phyloP scores from a whole-genome alignment of 35 echinoderm and acorn worm genomes.

The Holothuria glaberrima region DNA sequence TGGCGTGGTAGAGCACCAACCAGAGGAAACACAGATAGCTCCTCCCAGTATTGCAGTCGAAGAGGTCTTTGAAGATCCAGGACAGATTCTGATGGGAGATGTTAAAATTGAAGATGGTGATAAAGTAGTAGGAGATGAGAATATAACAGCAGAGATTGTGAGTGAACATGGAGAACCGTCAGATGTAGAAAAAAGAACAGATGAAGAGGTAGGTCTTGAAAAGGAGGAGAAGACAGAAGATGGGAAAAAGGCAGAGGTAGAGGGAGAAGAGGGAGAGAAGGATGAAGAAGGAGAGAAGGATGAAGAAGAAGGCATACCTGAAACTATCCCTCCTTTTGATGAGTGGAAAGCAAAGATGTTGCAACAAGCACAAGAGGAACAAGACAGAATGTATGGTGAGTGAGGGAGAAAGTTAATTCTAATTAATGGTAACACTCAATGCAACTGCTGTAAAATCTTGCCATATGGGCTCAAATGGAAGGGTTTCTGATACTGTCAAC shows the following conservation, averaged over 20 bases:
- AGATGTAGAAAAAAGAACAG: not conserved
- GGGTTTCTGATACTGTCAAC: no score
- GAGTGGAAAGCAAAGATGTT: constrained; percentile 83
- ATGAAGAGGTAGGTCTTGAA: not conserved
- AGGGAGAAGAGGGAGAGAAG: not conserved
- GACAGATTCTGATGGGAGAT: not conserved
- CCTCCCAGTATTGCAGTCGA: not conserved
- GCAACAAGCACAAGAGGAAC: constrained; percentile 62
- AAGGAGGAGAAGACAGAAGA: not conserved
- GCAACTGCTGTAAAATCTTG: no score
- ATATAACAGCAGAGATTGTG: no score
- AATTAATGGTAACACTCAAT: no score
- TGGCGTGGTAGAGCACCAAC: no score
- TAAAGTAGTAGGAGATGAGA: no score
- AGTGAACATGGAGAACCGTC: no score
- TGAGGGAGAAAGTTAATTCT: not conserved
- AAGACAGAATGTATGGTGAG: constrained; percentile 69
- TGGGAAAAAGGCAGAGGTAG: not conserved
- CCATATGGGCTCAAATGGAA: no score
- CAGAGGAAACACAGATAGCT: not conserved
- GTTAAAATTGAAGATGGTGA: no score
- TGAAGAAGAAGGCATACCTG: not conserved
- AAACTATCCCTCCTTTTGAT: constrained; percentile 83
- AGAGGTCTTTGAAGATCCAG: not conserved
- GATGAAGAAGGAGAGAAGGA: constrained; percentile 2